A percentile compares a stretch with the other conserved stretches of the same genome.
Evolutionary conservation across 2,888 invertebrate genomes (phyloP).

Genomic region (Diadegma fenestrale): DNA sequence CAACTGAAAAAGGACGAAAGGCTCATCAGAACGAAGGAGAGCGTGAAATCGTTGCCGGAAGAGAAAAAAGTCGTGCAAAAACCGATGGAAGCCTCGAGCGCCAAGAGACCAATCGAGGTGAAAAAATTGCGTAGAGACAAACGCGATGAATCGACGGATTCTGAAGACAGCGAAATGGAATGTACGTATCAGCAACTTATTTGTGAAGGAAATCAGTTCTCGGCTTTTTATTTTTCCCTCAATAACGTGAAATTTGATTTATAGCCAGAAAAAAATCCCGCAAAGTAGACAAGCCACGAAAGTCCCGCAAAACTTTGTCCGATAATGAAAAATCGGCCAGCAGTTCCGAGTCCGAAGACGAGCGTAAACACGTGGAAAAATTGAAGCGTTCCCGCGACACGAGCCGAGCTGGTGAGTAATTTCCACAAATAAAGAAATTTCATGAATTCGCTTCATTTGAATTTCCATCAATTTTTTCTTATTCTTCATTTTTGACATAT

Average conservation of each 20-base stretch:
- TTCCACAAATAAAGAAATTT: background rate
- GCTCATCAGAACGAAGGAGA: slow-evolving; percentile 58
- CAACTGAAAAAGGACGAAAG: slow-evolving; percentile 83
- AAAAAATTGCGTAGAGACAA: slow-evolving; percentile 81
- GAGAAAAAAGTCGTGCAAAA: slow-evolving; percentile 81
- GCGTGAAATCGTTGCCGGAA: slow-evolving; percentile 75
- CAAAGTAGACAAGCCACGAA: slow-evolving; percentile 79
- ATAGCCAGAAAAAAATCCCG: slow-evolving; percentile 81
- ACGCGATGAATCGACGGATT: slow-evolving; percentile 81
- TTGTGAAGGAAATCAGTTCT: background rate
- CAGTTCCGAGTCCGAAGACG: slow-evolving; percentile 87
- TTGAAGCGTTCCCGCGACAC: slow-evolving; percentile 79
- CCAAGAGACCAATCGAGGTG: slow-evolving; percentile 79
- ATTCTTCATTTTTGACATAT: background rate
- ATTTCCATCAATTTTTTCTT: background rate
- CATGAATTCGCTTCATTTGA: background rate
- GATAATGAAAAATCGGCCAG: slow-evolving; percentile 86
- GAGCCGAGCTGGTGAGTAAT: slow-evolving; percentile 76
- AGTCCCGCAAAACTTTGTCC: slow-evolving; percentile 81
- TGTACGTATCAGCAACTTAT: slow-evolving; percentile 63
- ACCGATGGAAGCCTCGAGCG: slow-evolving; percentile 71
- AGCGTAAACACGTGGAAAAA: slow-evolving; percentile 80
- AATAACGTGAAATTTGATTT: background rate
- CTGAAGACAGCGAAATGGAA: slow-evolving; percentile 80
- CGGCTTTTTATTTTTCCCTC: background rate